Evolutionary conservation across 2,113 vertebrate species (phyloP).

Genomic region (Trogon melanurus): DNA sequence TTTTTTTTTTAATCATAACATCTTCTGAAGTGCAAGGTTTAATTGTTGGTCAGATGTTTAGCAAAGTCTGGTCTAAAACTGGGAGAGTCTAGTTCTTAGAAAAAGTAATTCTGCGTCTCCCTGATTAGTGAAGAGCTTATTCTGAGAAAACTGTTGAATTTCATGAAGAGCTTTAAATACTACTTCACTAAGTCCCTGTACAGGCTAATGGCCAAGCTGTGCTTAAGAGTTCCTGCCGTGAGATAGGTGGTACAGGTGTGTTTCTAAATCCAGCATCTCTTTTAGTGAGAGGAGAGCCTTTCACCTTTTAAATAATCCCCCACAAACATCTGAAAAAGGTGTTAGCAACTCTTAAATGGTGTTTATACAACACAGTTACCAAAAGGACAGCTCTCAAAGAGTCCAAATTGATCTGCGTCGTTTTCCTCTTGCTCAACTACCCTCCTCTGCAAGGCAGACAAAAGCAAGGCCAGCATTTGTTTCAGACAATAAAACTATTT

Average conservation of each 20-base stretch:
- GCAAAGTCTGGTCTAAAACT: background rate
- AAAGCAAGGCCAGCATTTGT: accelerated
- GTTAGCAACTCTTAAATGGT: background rate
- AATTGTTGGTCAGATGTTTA: background rate
- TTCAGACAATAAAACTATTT: background rate
- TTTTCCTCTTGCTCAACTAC: background rate
- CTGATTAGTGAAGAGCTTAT: conserved; percentile 30
- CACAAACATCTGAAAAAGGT: background rate
- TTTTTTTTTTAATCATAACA: background rate
- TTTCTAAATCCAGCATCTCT: background rate
- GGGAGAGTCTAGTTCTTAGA: background rate
- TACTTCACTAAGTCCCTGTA: background rate
- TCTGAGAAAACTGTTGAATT: conserved; percentile 5
- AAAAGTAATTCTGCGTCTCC: background rate
- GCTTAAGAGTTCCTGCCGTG: background rate
- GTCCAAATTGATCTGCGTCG: background rate
- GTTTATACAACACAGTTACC: background rate
- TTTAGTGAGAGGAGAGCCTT: background rate
- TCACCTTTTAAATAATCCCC: background rate
- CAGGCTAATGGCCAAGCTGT: background rate
- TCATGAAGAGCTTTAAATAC: background rate
- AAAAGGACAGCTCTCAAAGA: background rate
- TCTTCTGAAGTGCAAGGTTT: background rate
- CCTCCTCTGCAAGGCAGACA: background rate
- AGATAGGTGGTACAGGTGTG: background rate